Evolutionary conservation across 1,140 invertebrate species (phyloP), one percentile per base, ranked within the genome.

Genomic region (Hetaerina americana): DNA sequence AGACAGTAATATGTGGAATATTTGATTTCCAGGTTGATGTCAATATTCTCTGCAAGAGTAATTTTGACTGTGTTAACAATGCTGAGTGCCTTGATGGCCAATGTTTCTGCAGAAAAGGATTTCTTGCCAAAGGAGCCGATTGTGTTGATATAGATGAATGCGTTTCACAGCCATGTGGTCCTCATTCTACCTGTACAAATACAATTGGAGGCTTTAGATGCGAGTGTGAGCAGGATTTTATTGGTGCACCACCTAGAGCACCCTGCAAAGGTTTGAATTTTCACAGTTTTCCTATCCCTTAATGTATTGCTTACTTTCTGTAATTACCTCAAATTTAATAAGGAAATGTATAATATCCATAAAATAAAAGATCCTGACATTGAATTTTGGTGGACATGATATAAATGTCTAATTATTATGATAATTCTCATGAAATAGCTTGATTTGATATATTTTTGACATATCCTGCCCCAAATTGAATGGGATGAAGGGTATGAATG

Each of bases 21-120:
- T n/a, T n/a, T n/a, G n/a, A n/a, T 78, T 82, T 81, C 69, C 76
- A 91, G 90, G 86, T 92, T 57, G 92, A 94, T 75, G 92, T 95
- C 3, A 91, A 89, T 70, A 91, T 91, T 8, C 80, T 91, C n/a
- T 96, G 93, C 77, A 89, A 89, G 82, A 88, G 88, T 5, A 94
- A 95, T 77, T 95, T 93, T 76, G 92, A 96, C 77, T 96, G 94
- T 78, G 92, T 92, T 22, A 95, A 94, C 79, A 95, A 96, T 79
- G 93, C 93, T 0, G 91, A 94, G 79, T 96, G 93, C 77, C 86
- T 92, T 40, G 90, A 94, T 77, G 88, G 87, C 70, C 92, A 93
- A 78, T 98, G 96, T 80, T 93, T 92, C 81, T 98, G 96, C 77
- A 89, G 92, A 78, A 86, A 92, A 75, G 93, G 93, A 15, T 97